Conservation (phyloP, 1,140 invertebrate species). For the Bilobella aurantiaca region DNA sequence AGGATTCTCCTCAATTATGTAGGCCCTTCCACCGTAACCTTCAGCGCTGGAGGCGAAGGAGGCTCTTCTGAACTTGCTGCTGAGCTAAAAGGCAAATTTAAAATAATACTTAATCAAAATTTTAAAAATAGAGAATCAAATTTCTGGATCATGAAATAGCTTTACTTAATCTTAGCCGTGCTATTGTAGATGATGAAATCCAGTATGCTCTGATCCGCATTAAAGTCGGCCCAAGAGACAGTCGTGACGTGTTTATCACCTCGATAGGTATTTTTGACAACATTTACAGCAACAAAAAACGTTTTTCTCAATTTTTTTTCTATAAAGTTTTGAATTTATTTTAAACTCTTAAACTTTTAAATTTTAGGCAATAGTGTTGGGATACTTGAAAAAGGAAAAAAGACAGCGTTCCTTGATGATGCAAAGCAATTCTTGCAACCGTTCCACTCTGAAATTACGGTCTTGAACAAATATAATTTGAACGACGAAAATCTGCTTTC, state of each 20-base stretch:
- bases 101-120: too few species aligned
- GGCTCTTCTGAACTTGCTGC: background rate
- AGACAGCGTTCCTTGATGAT: background rate
- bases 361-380: background rate
- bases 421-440: background rate
- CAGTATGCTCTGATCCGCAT: background rate
- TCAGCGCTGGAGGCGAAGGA: background rate
- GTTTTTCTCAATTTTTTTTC: too few species aligned
- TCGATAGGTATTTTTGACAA: too few species aligned
- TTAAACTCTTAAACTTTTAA: too few species aligned
- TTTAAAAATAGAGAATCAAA: too few species aligned
- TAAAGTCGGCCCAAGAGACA: background rate
- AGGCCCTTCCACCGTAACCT: background rate
- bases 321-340: too few species aligned
- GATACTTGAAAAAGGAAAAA: background rate
- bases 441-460: background rate
- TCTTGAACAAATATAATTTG: background rate
- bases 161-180: background rate
- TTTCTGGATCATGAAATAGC: background rate
- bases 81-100: background rate
- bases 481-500: background rate
- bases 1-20: background rate
- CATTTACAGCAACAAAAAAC: too few species aligned
- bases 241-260: background rate
- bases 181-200: background rate